These are phyloP conservation scores for Salarias fasciatus DNA, from an alignment of 2,797 vertebrate species.

Conservation along the genomic window DNA sequence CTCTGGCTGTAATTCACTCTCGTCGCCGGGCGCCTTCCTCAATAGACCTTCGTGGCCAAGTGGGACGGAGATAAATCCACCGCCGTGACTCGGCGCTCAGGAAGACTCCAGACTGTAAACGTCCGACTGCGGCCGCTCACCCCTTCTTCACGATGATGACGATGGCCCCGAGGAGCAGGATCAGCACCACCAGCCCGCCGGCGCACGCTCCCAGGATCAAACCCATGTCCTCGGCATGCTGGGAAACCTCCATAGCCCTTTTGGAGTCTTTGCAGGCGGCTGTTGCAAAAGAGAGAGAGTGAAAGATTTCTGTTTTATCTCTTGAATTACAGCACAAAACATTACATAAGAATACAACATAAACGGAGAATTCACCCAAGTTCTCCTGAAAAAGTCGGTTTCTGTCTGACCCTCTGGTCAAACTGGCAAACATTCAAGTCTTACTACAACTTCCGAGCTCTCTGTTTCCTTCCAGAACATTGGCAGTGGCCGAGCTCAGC, in stretches of 20 bases:
- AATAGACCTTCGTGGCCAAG: constrained; percentile 61
- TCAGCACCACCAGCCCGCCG: constrained; percentile 90
- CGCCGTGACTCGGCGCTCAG: constrained; percentile 26
- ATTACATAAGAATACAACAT: no score
- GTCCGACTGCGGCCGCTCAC: constrained; percentile 78
- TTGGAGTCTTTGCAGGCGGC: constrained; percentile 95
- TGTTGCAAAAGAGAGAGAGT: constrained; percentile 51
- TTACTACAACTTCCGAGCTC: no score
- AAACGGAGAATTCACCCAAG: no score
- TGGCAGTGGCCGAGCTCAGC: no score
- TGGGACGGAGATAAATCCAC: constrained; percentile 60
- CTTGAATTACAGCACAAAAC: no score
- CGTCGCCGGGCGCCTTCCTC: constrained; percentile 60
- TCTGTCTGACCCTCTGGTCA: no score
- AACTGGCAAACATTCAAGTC: no score
- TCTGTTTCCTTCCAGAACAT: no score
- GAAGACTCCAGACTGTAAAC: constrained; percentile 17
- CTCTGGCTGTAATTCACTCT: constrained; percentile 68
- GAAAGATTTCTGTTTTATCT: not conserved
- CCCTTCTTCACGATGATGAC: constrained; percentile 92
- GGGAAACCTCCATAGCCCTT: constrained; percentile 90
- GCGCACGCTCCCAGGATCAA: constrained; percentile 94
- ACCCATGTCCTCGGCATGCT: constrained; percentile 95
- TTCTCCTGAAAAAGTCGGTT: no score
- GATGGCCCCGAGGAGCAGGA: constrained; percentile 91